phyloP scores from a whole-genome alignment of 2,888 invertebrate genomes.

The Acronicta psi region DNA sequence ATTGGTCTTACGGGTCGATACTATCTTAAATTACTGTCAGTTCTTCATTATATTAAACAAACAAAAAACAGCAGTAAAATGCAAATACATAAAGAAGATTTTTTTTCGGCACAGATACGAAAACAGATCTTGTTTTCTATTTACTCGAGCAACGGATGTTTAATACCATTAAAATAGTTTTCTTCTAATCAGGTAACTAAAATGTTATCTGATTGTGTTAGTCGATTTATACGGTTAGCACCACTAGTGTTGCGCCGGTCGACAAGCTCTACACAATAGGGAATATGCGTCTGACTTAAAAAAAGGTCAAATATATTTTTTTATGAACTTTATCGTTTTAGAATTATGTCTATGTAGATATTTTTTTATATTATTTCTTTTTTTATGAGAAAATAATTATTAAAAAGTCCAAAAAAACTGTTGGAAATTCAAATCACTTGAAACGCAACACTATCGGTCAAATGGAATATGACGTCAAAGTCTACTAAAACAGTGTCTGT shows the following conservation, averaged over 20 bases:
- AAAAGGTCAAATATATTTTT: no score
- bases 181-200: constrained; percentile 41
- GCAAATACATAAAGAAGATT: constrained; percentile 23
- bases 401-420: no score
- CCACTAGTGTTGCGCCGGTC: constrained; percentile 54
- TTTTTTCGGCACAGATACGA: constrained; percentile 22
- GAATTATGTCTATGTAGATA: no score
- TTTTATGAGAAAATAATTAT: no score
- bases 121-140: constrained; percentile 28
- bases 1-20: constrained; percentile 26
- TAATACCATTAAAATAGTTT: constrained; percentile 40
- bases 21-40: constrained; percentile 22
- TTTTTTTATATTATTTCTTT: no score
- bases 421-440: no score
- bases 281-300: no score
- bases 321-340: no score
- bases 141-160: constrained; percentile 29
- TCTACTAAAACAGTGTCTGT: no score
- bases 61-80: constrained; percentile 9
- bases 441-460: no score
- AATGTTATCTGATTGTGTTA: constrained; percentile 54
- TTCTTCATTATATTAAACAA: no score
- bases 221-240: constrained; percentile 56
- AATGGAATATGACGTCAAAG: no score
- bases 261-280: constrained; percentile 53